phyloP scores from a whole-genome alignment of 2,113 vertebrate species.

The Rhabdornis inornatus region DNA sequence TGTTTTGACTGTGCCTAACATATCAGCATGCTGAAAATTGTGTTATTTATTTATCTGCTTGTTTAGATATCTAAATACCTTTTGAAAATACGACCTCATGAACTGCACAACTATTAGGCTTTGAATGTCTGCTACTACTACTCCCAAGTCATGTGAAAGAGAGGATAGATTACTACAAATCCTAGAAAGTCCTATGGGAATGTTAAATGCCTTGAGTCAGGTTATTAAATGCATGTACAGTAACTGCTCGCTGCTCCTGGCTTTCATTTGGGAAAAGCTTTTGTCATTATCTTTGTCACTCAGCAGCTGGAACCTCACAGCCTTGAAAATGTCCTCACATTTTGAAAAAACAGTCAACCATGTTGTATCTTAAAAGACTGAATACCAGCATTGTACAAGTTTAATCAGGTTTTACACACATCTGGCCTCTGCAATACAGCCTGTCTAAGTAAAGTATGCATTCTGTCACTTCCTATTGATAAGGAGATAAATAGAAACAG shows the following conservation, averaged over 20 bases:
- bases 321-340: constrained; percentile 17
- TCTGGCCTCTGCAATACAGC: constrained; percentile 32
- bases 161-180: background rate
- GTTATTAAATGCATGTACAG: background rate
- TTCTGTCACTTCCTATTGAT: constrained; percentile 54
- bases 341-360: constrained; percentile 24
- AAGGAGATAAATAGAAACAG: constrained; percentile 30
- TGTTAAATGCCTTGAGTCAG: background rate
- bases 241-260: background rate
- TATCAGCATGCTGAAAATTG: background rate
- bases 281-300: constrained; percentile 46
- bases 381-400: constrained; percentile 22
- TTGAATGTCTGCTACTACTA: background rate
- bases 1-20: background rate
- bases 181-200: background rate
- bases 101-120: background rate
- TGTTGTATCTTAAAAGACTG: constrained; percentile 33
- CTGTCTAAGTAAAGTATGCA: constrained; percentile 14
- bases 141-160: background rate
- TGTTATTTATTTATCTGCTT: background rate
- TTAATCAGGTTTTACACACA: constrained; percentile 63
- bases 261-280: constrained; percentile 10
- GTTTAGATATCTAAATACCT: background rate
- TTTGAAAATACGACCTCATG: background rate
- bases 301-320: constrained; percentile 22